Base-by-base conservation (phyloP, 2,797 vertebrate genomes). In the Aplochiton taeniatus region DNA sequence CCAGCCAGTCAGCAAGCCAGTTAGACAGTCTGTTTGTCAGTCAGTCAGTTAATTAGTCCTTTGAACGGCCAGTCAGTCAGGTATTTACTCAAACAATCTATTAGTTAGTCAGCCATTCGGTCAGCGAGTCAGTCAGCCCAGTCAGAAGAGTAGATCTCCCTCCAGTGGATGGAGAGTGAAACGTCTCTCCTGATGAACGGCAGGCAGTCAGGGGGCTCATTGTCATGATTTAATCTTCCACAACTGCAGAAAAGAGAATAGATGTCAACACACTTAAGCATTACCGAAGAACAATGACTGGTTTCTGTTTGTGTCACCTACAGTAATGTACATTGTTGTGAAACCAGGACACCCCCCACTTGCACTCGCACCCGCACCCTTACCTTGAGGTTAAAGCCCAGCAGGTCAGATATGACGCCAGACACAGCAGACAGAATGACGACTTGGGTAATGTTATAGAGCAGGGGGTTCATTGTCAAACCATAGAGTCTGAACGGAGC, bases 151-250 rank as follows among this genome's bases (percentile, higher is more conserved):
- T 83, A 77, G 82, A 84, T 88, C 86, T 83, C 83, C 83, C 17
- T 72, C 53, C 11, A 8, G 44, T 55, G 42, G 17, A 81, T 75
- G 78, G 81, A 69, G 74, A 60, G 52, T 73, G 58, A 80, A 80
- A 59, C 70, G 69, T 70, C 84, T 72, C 75, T 58, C 55, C 56
- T 4, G 9, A 80, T 79, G 75, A 71, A 20, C 52, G 72, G 1
- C 16, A 61, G 10, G 16, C 43, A 17, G 20, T 31, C n/a, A 61
- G 17, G 66, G 55, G 0, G 48, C 48, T 83, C 71, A 73, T 49
- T 79, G 87, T 98, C 95, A 99, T 72, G 97, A 98, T 87, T 99
- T 99, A 87, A 99, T 98, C 93, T 99, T 99, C 97, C 97, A 99
- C 59, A 99, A 92, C 97, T 99, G 90, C 8, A 80, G 68, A 79